phyloP scores from a whole-genome alignment of 1,140 invertebrate species.

The Paraescarpia echinospica region DNA sequence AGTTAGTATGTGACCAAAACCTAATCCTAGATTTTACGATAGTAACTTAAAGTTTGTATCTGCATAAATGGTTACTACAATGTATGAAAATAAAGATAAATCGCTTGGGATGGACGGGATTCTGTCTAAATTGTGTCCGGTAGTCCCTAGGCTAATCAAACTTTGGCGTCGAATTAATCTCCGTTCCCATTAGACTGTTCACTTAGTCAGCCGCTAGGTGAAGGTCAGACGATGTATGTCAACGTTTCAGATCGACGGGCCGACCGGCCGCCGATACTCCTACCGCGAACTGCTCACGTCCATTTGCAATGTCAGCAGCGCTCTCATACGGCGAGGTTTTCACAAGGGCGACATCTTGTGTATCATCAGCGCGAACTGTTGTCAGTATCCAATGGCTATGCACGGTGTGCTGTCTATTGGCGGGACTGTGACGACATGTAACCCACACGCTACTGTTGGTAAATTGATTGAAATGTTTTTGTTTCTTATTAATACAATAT shows the following conservation, averaged over 20 bases:
- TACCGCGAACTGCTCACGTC: background rate
- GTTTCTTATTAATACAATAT: too few relatives aligned
- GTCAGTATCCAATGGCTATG: background rate
- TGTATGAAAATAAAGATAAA: too few relatives aligned
- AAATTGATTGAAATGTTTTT: background rate
- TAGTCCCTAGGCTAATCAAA: too few relatives aligned
- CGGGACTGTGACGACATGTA: background rate
- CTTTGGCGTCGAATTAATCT: too few relatives aligned
- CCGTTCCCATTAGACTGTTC: too few relatives aligned
- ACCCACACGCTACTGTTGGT: background rate
- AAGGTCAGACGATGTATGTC: background rate
- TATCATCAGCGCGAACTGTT: background rate
- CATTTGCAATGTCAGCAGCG: background rate
- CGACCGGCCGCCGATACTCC: background rate
- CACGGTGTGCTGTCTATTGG: background rate
- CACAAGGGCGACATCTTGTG: conserved; percentile 11
- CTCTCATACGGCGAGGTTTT: background rate
- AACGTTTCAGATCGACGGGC: background rate
- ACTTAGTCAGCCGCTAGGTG: too few relatives aligned
- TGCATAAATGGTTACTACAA: too few relatives aligned
- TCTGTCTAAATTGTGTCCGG: too few relatives aligned
- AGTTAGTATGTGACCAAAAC: too few relatives aligned
- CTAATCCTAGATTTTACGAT: too few relatives aligned
- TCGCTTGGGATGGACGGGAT: too few relatives aligned
- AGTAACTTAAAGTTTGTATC: too few relatives aligned